Evolutionary conservation across 1,140 invertebrate genomes (phyloP).

Genomic region (Drosophila quadrilineata): DNA sequence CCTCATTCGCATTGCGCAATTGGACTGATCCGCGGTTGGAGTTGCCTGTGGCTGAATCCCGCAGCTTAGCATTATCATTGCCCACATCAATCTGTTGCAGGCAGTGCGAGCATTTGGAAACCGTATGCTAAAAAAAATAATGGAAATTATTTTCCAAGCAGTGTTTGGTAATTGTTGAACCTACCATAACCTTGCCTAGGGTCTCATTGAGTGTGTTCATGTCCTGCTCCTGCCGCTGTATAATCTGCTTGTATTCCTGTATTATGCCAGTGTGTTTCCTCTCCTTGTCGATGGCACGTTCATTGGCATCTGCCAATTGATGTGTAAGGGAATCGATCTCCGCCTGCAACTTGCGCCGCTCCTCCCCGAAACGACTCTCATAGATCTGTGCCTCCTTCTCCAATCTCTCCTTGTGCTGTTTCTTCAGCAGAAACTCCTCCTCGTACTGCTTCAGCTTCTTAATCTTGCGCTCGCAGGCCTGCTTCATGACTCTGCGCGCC

Average conservation of each 20-base stretch:
- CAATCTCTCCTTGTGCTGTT: slow-evolving; percentile 89
- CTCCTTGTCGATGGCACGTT: slow-evolving; percentile 88
- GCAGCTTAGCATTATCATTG: slow-evolving; percentile 58
- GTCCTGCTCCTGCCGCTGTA: slow-evolving; percentile 93
- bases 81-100: slow-evolving; percentile 66
- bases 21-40: slow-evolving; percentile 41
- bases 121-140: slow-evolving; percentile 80
- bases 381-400: slow-evolving; percentile 84
- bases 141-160: neutral
- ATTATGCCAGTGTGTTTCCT: slow-evolving; percentile 89
- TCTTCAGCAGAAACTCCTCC: slow-evolving; percentile 92
- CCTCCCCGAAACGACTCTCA: slow-evolving; percentile 86
- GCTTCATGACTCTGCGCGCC: slow-evolving; percentile 93
- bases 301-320: slow-evolving; percentile 88
- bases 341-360: slow-evolving; percentile 89
- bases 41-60: slow-evolving; percentile 60
- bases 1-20: slow-evolving; percentile 54
- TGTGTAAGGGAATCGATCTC: slow-evolving; percentile 92
- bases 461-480: slow-evolving; percentile 94
- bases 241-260: slow-evolving; percentile 96
- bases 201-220: slow-evolving; percentile 85
- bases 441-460: slow-evolving; percentile 98
- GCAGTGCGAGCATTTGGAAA: slow-evolving; percentile 84
- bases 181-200: slow-evolving; percentile 84
- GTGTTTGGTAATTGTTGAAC: slow-evolving; percentile 20